Percentiles rank a stretch among this genome's conserved stretches.
Conservation (phyloP, 2,113 vertebrate genomes). For the Coregonus clupeaformis region DNA sequence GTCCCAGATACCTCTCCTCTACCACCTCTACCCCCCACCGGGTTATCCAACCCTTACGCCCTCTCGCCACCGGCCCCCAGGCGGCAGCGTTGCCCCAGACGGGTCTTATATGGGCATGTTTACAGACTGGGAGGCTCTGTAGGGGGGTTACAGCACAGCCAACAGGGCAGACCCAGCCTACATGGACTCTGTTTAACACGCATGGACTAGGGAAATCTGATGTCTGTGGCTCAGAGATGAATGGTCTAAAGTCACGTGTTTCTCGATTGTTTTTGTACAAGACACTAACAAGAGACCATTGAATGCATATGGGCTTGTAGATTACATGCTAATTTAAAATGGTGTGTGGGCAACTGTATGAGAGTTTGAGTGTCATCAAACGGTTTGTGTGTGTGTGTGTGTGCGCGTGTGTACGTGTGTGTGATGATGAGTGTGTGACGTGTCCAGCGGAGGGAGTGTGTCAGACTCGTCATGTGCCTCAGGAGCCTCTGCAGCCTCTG, state of each 20-base stretch:
- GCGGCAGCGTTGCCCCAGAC: no score
- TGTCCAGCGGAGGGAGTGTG: neutral
- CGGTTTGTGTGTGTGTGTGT: neutral
- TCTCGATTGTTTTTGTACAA: no score
- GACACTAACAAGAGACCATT: no score
- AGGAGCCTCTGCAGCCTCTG: slow-evolving; percentile 7
- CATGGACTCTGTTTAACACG: no score
- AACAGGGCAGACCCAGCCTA: no score
- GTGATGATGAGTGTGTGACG: neutral
- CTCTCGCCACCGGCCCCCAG: no score
- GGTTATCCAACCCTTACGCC: neutral
- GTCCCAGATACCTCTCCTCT: slow-evolving; percentile 8
- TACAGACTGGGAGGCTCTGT: neutral
- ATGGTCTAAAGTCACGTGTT: no score
- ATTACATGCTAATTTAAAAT: neutral
- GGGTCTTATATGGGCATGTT: neutral
- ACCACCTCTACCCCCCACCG: neutral
- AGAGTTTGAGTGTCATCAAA: neutral
- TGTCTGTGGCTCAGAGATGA: no score
- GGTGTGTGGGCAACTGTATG: neutral
- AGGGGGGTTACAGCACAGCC: neutral
- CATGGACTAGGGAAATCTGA: no score
- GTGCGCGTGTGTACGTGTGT: slow-evolving; percentile 8
- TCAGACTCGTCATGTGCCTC: neutral
- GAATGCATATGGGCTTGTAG: neutral